phyloP scores from a whole-genome alignment of 2,113 vertebrate genomes.

The Equus quagga region DNA sequence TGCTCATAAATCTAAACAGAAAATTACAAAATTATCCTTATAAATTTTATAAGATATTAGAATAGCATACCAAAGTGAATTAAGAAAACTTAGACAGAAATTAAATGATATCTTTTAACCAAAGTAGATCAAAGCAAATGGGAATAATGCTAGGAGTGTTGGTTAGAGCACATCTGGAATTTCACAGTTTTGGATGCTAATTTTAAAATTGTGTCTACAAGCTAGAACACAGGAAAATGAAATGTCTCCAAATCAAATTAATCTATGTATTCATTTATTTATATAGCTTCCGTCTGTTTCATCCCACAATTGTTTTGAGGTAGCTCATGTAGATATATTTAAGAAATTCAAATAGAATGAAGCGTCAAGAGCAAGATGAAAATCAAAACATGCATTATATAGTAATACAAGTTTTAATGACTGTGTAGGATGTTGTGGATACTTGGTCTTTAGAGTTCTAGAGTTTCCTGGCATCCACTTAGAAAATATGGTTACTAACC shows the following conservation, averaged over 20 bases:
- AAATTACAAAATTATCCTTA: not conserved
- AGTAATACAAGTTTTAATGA: not conserved
- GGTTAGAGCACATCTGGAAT: not conserved
- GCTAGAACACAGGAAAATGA: not conserved
- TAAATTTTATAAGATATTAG: not conserved
- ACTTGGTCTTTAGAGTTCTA: not conserved
- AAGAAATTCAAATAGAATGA: not conserved
- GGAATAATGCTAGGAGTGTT: not conserved
- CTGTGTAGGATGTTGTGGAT: not conserved
- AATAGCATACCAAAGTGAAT: not conserved
- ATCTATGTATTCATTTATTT: not conserved
- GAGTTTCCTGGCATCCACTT: not conserved
- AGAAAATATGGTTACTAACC: slow-evolving; percentile 40
- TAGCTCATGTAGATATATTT: not conserved
- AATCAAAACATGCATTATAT: not conserved
- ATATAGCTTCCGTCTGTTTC: not conserved
- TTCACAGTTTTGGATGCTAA: not conserved
- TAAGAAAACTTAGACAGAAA: not conserved
- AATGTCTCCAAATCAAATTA: not conserved
- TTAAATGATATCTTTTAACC: not conserved
- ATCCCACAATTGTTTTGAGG: not conserved
- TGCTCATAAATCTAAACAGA: not conserved
- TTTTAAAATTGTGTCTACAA: not conserved
- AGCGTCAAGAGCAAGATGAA: not conserved
- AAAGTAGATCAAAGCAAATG: not conserved